Evolutionary conservation across 2,113 vertebrate species (phyloP).

Genomic region (Passer domesticus): DNA sequence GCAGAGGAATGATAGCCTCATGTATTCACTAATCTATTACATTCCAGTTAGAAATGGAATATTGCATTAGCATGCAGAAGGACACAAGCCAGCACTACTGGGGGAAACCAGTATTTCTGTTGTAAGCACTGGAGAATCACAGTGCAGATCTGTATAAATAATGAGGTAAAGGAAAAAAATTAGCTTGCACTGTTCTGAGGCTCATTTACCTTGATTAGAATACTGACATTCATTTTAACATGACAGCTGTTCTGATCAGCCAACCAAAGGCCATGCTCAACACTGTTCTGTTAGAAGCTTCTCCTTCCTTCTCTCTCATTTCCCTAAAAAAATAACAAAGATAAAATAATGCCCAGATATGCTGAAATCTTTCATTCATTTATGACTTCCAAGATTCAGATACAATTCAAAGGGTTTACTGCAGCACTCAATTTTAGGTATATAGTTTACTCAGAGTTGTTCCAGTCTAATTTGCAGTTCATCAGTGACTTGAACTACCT

Average conservation of each 20-base stretch:
- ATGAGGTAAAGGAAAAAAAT: constrained; percentile 39
- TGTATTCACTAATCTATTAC: constrained; percentile 51
- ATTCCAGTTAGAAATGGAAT: constrained; percentile 60
- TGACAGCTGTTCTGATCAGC: not conserved
- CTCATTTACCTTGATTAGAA: constrained; percentile 45
- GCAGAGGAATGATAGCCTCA: constrained; percentile 10
- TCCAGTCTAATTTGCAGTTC: constrained; percentile 60
- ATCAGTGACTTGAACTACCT: constrained; percentile 34
- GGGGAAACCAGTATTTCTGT: not conserved
- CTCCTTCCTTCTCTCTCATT: not conserved
- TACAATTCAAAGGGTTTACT: constrained; percentile 66
- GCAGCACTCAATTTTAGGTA: constrained; percentile 33
- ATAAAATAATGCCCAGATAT: not conserved
- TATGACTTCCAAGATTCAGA: constrained; percentile 51
- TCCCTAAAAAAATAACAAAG: not conserved
- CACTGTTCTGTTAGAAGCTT: not conserved
- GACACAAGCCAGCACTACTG: not conserved
- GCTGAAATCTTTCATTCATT: constrained; percentile 59
- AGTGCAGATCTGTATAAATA: not conserved
- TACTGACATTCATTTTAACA: constrained; percentile 19
- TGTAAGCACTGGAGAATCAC: not conserved
- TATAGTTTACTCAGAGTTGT: constrained; percentile 51
- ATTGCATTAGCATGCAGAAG: constrained; percentile 67
- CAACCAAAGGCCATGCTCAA: constrained; percentile 34
- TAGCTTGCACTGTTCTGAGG: not conserved